Evolutionary conservation across 2,113 vertebrate species (phyloP).

Genomic region (Murina feae): DNA sequence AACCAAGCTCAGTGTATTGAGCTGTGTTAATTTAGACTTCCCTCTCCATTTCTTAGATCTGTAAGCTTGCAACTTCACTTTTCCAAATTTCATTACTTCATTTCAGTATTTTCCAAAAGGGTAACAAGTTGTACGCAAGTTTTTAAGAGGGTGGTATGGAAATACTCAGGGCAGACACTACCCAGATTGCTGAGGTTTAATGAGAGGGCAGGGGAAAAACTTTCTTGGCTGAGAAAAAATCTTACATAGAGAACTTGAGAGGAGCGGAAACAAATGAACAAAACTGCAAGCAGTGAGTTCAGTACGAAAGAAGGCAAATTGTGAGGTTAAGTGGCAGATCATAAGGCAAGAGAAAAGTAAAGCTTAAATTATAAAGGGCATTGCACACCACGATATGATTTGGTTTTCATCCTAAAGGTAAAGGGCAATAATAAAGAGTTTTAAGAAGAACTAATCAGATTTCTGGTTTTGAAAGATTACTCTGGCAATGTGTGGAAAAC

Average conservation of each 20-base stretch:
- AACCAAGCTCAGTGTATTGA: not conserved
- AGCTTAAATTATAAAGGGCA: not conserved
- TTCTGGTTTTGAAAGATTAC: not conserved
- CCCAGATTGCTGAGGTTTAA: not conserved
- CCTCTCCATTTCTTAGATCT: not conserved
- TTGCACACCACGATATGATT: not conserved
- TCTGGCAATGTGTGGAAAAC: not conserved
- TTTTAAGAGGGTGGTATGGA: not conserved
- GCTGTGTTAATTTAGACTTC: not conserved
- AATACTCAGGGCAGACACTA: not conserved
- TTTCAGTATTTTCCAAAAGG: not conserved
- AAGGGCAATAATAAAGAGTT: not conserved
- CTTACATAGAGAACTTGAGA: not conserved
- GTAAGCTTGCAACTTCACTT: not conserved
- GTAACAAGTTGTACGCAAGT: not conserved
- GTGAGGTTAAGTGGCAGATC: not conserved
- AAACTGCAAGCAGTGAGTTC: not conserved
- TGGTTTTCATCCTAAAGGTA: not conserved
- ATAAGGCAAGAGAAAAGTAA: not conserved
- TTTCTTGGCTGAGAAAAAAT: not conserved
- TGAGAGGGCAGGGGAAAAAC: not conserved
- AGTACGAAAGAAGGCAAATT: not conserved
- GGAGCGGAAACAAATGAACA: not conserved
- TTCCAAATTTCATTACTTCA: not conserved
- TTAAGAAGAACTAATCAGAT: not conserved